phyloP scores from a whole-genome alignment of 2,113 vertebrate genomes.

The Alectura lathami region DNA sequence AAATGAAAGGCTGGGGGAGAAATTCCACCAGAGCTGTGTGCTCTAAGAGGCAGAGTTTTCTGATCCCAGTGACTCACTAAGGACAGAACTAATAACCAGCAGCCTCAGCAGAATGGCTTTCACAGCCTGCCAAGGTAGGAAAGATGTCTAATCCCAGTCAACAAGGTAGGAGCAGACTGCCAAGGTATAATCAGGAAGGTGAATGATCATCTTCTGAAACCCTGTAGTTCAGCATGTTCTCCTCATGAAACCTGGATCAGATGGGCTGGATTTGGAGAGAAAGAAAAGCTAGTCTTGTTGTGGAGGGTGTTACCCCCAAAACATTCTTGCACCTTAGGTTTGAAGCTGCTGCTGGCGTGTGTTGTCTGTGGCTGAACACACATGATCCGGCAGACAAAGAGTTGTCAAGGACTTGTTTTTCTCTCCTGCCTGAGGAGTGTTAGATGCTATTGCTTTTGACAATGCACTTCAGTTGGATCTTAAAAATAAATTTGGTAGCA shows the following conservation, averaged over 20 bases:
- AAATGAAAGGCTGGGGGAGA: background rate
- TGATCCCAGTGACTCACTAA: background rate
- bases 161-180: background rate
- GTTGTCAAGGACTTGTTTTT: background rate
- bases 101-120: background rate
- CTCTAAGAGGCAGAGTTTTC: background rate
- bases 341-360: background rate
- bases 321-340: background rate
- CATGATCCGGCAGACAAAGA: slow-evolving; percentile 37
- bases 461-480: slow-evolving; percentile 62
- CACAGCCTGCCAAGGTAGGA: background rate
- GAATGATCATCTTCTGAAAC: background rate
- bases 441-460: slow-evolving; percentile 59
- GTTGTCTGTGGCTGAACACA: background rate
- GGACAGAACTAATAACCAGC: background rate
- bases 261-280: background rate
- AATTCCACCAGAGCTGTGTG: background rate
- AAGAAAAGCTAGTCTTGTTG: background rate
- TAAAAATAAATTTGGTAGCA: slow-evolving; percentile 31
- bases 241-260: too few species aligned
- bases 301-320: background rate
- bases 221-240: background rate
- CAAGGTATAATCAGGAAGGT: background rate
- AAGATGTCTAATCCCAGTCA: background rate
- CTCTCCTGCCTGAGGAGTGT: slow-evolving; percentile 27